A percentile compares a stretch with the other conserved stretches of the same genome.
These are phyloP conservation scores for Rhopilema esculentum DNA, from an alignment of 30 jellyfish, hydroid and myxozoan species.

Conservation along the genomic window DNA sequence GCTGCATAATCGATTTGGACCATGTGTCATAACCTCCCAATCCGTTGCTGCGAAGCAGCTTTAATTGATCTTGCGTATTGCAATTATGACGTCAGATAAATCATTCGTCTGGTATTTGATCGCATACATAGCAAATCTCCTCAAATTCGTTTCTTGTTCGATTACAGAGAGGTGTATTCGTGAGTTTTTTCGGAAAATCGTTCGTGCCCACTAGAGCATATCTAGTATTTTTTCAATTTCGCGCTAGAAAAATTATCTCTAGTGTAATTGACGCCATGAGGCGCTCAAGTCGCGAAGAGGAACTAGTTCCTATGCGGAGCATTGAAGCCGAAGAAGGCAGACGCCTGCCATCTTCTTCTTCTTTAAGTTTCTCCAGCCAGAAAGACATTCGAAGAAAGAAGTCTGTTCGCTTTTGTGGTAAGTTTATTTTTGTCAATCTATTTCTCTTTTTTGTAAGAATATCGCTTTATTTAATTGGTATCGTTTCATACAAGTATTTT, in stretches of 20 bases:
- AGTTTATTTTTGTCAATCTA: not conserved
- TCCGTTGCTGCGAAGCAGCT: not conserved
- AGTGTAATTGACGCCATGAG: not conserved
- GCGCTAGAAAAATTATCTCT: not conserved
- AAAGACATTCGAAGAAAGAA: not conserved
- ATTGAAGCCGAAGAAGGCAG: not conserved
- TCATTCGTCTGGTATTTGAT: not conserved
- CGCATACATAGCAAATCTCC: not conserved
- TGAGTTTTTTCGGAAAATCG: not conserved
- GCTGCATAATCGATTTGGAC: no score
- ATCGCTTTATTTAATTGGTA: not conserved
- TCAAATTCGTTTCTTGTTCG: not conserved
- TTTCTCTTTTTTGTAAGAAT: not conserved
- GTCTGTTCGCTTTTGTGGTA: not conserved
- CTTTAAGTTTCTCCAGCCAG: no score
- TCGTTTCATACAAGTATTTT: not conserved
- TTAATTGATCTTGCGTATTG: not conserved
- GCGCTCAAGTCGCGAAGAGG: not conserved
- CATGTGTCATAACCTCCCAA: no score
- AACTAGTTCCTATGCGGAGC: not conserved
- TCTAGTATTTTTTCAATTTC: not conserved
- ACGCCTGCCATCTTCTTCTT: not conserved
- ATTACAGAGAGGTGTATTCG: not conserved
- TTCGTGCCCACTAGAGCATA: not conserved
- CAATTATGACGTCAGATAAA: not conserved